These are phyloP conservation scores for Palloptera scutellata DNA, from an alignment of 2,888 invertebrate species.

Conservation along the genomic window DNA sequence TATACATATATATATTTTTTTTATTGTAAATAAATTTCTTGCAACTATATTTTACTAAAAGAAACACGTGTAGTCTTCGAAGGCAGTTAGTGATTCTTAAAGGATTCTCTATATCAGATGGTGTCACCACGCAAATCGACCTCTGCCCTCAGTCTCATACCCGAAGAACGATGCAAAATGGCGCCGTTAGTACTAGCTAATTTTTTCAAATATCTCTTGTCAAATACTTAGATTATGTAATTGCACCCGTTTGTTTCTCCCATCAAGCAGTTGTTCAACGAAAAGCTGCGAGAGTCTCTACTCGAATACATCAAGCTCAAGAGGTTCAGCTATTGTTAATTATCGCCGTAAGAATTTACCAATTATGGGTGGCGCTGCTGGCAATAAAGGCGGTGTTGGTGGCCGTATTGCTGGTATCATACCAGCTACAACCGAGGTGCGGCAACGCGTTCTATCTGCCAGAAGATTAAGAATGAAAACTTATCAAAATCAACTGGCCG, in stretches of 20 bases:
- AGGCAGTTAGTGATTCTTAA: not conserved
- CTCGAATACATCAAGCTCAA: slow-evolving; percentile 59
- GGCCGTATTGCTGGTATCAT: slow-evolving; percentile 51
- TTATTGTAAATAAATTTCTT: not conserved
- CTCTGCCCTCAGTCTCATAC: slow-evolving; percentile 67
- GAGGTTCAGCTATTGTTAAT: slow-evolving; percentile 56
- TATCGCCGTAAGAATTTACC: slow-evolving; percentile 51
- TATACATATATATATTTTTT: slow-evolving; percentile 1
- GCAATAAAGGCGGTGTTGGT: slow-evolving; percentile 34
- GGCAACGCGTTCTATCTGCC: slow-evolving; percentile 78
- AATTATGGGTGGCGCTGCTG: slow-evolving; percentile 27
- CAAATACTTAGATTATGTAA: too few species aligned
- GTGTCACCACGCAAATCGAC: slow-evolving; percentile 58
- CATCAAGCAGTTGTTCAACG: slow-evolving; percentile 48
- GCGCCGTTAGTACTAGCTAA: slow-evolving; percentile 53
- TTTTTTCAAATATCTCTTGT: not conserved
- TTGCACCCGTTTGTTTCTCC: not conserved
- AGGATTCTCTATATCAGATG: slow-evolving; percentile 42
- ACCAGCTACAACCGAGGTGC: slow-evolving; percentile 59
- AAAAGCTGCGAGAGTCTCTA: slow-evolving; percentile 65
- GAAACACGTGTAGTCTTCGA: not conserved
- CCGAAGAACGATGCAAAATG: slow-evolving; percentile 65
- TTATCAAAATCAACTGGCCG: slow-evolving; percentile 80
- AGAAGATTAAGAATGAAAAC: slow-evolving; percentile 78
- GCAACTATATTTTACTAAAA: slow-evolving; percentile 9